phyloP scores from a whole-genome alignment of 2,888 invertebrate genomes.

The Tenodera sinensis region DNA sequence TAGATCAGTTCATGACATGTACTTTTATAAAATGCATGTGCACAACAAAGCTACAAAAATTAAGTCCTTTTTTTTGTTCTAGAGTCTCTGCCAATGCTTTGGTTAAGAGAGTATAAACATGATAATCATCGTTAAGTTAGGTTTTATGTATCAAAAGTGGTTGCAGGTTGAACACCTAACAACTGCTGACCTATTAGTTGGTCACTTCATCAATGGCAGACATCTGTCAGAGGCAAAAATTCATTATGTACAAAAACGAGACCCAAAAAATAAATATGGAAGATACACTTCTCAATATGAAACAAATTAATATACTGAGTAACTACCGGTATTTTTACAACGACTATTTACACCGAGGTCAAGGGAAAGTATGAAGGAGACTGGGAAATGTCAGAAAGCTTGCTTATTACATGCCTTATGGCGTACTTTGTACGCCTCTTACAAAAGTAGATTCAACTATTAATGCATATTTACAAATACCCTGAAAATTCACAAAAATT shows the following conservation, averaged over 20 bases:
- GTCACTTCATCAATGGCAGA: slow-evolving; percentile 15
- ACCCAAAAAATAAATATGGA: slow-evolving; percentile 36
- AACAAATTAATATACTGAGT: slow-evolving; percentile 35
- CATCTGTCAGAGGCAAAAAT: slow-evolving; percentile 32
- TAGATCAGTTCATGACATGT: slow-evolving; percentile 19
- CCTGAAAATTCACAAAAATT: slow-evolving; percentile 35
- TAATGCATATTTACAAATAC: slow-evolving; percentile 36
- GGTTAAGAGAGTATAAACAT: slow-evolving; percentile 28
- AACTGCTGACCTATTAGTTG: background rate
- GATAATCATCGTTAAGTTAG: slow-evolving; percentile 28
- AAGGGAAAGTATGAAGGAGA: slow-evolving; percentile 26
- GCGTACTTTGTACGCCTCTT: slow-evolving; percentile 22
- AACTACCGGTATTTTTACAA: slow-evolving; percentile 37
- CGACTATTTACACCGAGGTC: slow-evolving; percentile 37
- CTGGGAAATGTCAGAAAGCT: slow-evolving; percentile 13
- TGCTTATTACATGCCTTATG: slow-evolving; percentile 10
- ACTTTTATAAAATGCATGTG: slow-evolving; percentile 31
- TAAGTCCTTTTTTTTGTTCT: slow-evolving; percentile 19
- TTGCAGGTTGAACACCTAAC: slow-evolving; percentile 9
- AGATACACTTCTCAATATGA: slow-evolving; percentile 33
- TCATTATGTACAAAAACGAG: slow-evolving; percentile 36
- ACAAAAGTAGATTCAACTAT: slow-evolving; percentile 32
- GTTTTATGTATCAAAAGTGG: slow-evolving; percentile 31
- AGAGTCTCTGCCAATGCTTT: slow-evolving; percentile 34
- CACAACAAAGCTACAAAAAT: slow-evolving; percentile 32